Conservation (phyloP, 2,113 vertebrate species). For the Tenebrosternarchus preto region DNA sequence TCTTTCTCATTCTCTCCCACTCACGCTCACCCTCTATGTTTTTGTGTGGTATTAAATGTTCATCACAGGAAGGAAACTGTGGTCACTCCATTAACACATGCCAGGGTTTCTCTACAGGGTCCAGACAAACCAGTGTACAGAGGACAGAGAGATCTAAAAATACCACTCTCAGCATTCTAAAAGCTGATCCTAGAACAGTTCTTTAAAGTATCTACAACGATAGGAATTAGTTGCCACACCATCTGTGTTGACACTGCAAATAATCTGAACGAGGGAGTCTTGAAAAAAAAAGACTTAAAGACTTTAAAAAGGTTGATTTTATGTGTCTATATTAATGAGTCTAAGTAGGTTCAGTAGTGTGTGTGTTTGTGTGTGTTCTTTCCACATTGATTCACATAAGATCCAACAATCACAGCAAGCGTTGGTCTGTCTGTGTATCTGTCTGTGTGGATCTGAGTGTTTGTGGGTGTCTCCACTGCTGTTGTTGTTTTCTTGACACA, state of each 20-base stretch:
- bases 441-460: conserved; percentile 29
- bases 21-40: background rate
- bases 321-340: background rate
- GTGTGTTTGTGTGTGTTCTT: background rate
- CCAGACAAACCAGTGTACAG: conserved; percentile 27
- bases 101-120: conserved; percentile 60
- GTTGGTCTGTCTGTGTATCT: conserved; percentile 14
- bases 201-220: conserved; percentile 1
- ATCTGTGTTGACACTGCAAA: background rate
- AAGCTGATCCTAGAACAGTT: conserved; percentile 20
- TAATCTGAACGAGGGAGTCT: no score
- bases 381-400: background rate
- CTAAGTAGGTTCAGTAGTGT: background rate
- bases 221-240: background rate
- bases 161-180: conserved; percentile 44
- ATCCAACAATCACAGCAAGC: background rate
- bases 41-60: conserved; percentile 47
- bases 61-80: conserved; percentile 68
- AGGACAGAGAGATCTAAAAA: conserved; percentile 56
- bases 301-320: conserved; percentile 8
- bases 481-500: conserved; percentile 42
- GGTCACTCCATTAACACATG: conserved; percentile 72
- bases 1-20: background rate
- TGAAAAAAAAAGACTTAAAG: no score
- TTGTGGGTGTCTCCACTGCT: conserved; percentile 50